phyloP scores from a whole-genome alignment of 1,140 invertebrate genomes.

The Adelges cooleyi region DNA sequence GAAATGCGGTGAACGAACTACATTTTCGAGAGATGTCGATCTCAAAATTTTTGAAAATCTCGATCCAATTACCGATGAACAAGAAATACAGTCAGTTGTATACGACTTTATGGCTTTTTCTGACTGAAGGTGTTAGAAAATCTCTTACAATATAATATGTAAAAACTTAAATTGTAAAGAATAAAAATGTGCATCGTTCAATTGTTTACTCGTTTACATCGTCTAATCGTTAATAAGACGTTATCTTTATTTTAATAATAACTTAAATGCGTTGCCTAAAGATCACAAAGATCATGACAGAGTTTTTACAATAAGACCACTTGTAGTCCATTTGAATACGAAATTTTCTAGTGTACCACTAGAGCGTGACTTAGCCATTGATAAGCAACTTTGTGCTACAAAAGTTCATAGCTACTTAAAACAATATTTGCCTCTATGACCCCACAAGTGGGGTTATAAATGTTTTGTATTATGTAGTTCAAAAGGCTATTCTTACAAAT shows the following conservation, averaged over 20 bases:
- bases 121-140: too few species aligned
- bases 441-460: constrained; percentile 37
- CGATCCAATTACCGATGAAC: too few species aligned
- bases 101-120: too few species aligned
- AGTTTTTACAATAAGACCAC: constrained; percentile 27
- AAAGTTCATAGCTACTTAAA: constrained; percentile 35
- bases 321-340: constrained; percentile 3
- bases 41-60: too few species aligned
- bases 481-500: constrained; percentile 35
- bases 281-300: constrained; percentile 21
- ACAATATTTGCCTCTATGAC: constrained; percentile 37
- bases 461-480: constrained; percentile 33
- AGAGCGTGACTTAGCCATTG: constrained; percentile 35
- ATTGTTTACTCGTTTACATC: not conserved
- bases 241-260: too few species aligned
- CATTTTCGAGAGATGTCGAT: too few species aligned
- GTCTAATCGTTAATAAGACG: not conserved
- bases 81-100: too few species aligned
- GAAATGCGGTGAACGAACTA: too few species aligned
- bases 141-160: too few species aligned
- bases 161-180: too few species aligned
- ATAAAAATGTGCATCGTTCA: not conserved
- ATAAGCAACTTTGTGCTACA: constrained; percentile 37
- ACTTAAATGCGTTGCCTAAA: not conserved
- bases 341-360: constrained; percentile 31